phyloP scores from a whole-genome alignment of 2,888 invertebrate species.

The Aradus depressus region DNA sequence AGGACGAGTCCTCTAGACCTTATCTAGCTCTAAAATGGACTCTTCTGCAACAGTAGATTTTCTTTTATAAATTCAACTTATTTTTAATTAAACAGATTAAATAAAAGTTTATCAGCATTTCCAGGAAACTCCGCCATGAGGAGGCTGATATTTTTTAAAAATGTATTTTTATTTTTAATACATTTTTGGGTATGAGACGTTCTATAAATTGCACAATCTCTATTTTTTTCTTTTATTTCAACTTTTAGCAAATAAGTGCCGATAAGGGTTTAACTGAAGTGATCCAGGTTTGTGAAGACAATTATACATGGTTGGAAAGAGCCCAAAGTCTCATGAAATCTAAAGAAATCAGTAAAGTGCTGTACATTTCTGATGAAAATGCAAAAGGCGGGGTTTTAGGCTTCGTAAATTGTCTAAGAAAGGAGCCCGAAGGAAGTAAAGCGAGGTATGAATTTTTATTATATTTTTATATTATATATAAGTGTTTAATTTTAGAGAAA shows the following conservation, averaged over 20 bases:
- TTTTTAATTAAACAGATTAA: too few relatives aligned
- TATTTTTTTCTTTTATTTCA: too few relatives aligned
- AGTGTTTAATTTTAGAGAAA: slow-evolving; percentile 8
- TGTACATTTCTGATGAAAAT: slow-evolving; percentile 56
- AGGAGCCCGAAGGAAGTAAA: slow-evolving; percentile 59
- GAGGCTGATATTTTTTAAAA: too few relatives aligned
- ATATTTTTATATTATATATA: neutral
- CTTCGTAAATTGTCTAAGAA: slow-evolving; percentile 74
- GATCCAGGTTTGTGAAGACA: slow-evolving; percentile 39
- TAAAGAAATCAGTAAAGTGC: slow-evolving; percentile 43
- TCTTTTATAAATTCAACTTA: too few relatives aligned
- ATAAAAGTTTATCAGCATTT: too few relatives aligned
- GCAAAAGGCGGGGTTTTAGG: slow-evolving; percentile 71
- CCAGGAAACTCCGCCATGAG: too few relatives aligned
- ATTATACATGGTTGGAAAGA: slow-evolving; percentile 45
- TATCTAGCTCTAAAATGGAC: too few relatives aligned
- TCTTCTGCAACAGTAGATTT: too few relatives aligned
- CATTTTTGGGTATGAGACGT: too few relatives aligned
- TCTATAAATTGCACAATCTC: too few relatives aligned
- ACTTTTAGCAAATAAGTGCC: slow-evolving; percentile 6
- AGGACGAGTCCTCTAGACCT: too few relatives aligned
- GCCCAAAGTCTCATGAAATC: slow-evolving; percentile 35
- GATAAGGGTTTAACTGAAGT: slow-evolving; percentile 28
- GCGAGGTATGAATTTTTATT: slow-evolving; percentile 36
- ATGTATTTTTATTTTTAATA: too few relatives aligned